Base-by-base conservation (phyloP, 2,113 vertebrate genomes). In the Periophthalmodon schlosseri region DNA sequence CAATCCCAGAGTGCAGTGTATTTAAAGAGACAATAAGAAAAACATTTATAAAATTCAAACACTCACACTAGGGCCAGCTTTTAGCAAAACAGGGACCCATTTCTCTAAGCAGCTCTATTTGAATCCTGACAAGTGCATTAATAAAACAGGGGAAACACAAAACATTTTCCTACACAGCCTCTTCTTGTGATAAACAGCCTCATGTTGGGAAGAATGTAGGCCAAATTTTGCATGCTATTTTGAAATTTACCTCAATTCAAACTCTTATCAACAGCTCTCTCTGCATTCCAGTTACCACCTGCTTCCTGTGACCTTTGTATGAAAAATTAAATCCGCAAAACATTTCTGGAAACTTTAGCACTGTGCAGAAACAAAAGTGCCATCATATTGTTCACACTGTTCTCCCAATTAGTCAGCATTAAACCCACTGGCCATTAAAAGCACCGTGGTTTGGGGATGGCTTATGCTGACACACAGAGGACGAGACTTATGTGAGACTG, bases 141-240 rank as follows among this genome's bases (percentile, higher is more conserved):
- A 65, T 65, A 21, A 39, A 64, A 44, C 34, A n/a, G 33, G 63
- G 34, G 34, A 39, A 65, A 65, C 63, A 63, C 63, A 65, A 65
- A 65, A 65, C 63, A 65, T 36, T 39, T 64, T 65, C 28, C 15
- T 28, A 34, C 33, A 36, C 18, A n/a, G 63, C 18, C 33, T 39
- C 16, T 65, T 39, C 34, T 21, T n/a, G 63, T 65, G 63, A 65
- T 65, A 39, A 65, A 65, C 60, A 63, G 28, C 60, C 60, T 34
- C 60, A 20, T 63, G 60, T 63, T 18, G 60, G 24, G 60, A 20
- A 63, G 60, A 63, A 63, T 63, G 60, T 63, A 63, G 60, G 60
- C 60, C 60, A 63, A 63, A 39, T n/a, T 34, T 18, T 39, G 63
- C 33, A 11, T 10, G 34, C 20, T n/a, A 44, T 65, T 65, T 65